A percentile compares a stretch with the other conserved stretches of the same genome.
Conservation (phyloP, 1,140 invertebrate species). For the Listronotus bonariensis region DNA sequence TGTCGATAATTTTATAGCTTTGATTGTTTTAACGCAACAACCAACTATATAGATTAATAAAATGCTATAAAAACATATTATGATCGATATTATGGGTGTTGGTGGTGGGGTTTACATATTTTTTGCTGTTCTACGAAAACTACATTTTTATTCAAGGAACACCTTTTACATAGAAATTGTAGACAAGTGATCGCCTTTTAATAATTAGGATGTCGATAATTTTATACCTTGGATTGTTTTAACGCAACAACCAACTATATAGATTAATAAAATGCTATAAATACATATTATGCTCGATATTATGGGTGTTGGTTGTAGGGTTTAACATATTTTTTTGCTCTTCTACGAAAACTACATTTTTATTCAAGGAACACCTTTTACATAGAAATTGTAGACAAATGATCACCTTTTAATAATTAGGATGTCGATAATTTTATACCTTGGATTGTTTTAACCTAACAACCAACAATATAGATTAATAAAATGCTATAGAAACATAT, state of each 20-base stretch:
- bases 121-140: too few relatives aligned
- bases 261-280: constrained; percentile 26
- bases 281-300: constrained; percentile 3
- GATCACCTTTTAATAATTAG: too few relatives aligned
- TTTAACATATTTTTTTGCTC: not conserved
- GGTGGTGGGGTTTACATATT: not conserved
- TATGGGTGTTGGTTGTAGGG: not conserved
- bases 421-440: too few relatives aligned
- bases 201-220: too few relatives aligned
- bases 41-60: constrained; percentile 23
- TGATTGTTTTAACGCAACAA: constrained; percentile 17
- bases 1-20: too few relatives aligned
- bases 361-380: too few relatives aligned
- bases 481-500: constrained; percentile 16
- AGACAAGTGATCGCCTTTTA: too few relatives aligned
- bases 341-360: too few relatives aligned
- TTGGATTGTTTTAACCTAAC: constrained; percentile 16
- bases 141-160: too few relatives aligned
- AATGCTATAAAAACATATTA: constrained; percentile 14
- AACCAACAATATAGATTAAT: constrained; percentile 23
- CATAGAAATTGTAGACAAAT: too few relatives aligned
- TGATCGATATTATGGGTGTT: constrained; percentile 1
- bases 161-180: too few relatives aligned
- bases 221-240: constrained; percentile 25
- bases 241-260: constrained; percentile 16